Evolutionary conservation across 2,797 vertebrate genomes (phyloP).

Genomic region (Siniperca scherzeri): DNA sequence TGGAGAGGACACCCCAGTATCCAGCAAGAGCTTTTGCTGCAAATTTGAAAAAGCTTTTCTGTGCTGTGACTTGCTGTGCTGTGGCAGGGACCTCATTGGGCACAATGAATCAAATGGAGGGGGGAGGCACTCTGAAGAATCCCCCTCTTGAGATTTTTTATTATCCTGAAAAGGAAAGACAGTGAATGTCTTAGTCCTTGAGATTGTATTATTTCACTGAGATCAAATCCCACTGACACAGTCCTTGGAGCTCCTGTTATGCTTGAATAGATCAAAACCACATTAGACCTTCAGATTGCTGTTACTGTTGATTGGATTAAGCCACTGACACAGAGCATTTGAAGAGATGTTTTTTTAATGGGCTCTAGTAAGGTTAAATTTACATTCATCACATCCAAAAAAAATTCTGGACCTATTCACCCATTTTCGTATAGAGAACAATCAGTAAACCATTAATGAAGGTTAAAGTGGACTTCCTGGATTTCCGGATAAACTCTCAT

Average conservation of each 20-base stretch:
- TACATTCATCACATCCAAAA: slow-evolving; percentile 17
- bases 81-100: slow-evolving; percentile 55
- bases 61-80: slow-evolving; percentile 38
- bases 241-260: slow-evolving; percentile 45
- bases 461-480: slow-evolving; percentile 35
- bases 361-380: slow-evolving; percentile 10
- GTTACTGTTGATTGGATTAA: slow-evolving; percentile 58
- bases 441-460: slow-evolving; percentile 39
- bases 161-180: slow-evolving; percentile 62
- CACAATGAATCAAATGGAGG: slow-evolving; percentile 60
- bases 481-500: slow-evolving; percentile 59
- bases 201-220: slow-evolving; percentile 66
- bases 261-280: slow-evolving; percentile 55
- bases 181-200: slow-evolving; percentile 60
- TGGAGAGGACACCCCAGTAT: slow-evolving; percentile 64
- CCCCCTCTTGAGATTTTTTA: slow-evolving; percentile 64
- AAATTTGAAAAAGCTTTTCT: slow-evolving; percentile 70
- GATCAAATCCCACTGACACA: slow-evolving; percentile 58
- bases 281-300: slow-evolving; percentile 58
- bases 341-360: slow-evolving; percentile 23
- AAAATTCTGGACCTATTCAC: slow-evolving; percentile 12
- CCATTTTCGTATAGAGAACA: slow-evolving; percentile 12
- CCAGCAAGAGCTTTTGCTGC: slow-evolving; percentile 39
- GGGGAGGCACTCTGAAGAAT: slow-evolving; percentile 47
- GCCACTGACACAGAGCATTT: slow-evolving; percentile 14